Evolutionary conservation across 2,888 invertebrate species (phyloP).

Genomic region (Agrotis clavis): DNA sequence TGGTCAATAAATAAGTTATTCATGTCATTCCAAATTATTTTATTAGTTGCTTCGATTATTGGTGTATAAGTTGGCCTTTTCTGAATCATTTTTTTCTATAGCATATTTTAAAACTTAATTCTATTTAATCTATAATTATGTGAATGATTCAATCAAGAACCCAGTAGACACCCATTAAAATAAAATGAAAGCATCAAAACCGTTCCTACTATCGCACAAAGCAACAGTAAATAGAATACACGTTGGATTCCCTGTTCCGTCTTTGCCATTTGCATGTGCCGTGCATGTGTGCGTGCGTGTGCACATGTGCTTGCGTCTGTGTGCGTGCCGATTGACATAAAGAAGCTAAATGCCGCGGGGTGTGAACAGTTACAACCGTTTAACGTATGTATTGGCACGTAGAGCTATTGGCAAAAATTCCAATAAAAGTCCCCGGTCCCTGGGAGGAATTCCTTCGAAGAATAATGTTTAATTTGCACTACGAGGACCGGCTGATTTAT

Average conservation of each 20-base stretch:
- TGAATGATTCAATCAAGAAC: no score
- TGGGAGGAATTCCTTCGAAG: constrained; percentile 81
- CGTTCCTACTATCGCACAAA: constrained; percentile 64
- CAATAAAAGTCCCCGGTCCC: constrained; percentile 86
- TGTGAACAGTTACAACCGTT: constrained; percentile 80
- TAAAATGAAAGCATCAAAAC: constrained; percentile 74
- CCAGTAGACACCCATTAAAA: not conserved
- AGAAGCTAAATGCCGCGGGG: constrained; percentile 87
- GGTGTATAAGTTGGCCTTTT: not conserved
- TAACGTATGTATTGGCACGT: constrained; percentile 90
- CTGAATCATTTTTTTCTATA: no score
- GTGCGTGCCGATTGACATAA: constrained; percentile 84
- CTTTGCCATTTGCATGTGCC: constrained; percentile 88
- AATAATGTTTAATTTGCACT: constrained; percentile 90
- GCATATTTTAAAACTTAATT: no score
- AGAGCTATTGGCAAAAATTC: constrained; percentile 89
- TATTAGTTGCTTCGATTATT: no score
- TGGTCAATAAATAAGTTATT: not conserved
- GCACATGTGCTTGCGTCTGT: constrained; percentile 61
- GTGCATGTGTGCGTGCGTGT: constrained; percentile 68
- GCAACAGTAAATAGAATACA: constrained; percentile 89
- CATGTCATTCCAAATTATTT: no score
- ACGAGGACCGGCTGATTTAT: constrained; percentile 81
- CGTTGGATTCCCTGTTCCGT: constrained; percentile 87
- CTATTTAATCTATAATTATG: no score